These are phyloP conservation scores for Oxyruncus cristatus DNA, from an alignment of 2,113 vertebrate genomes.

Conservation along the genomic window DNA sequence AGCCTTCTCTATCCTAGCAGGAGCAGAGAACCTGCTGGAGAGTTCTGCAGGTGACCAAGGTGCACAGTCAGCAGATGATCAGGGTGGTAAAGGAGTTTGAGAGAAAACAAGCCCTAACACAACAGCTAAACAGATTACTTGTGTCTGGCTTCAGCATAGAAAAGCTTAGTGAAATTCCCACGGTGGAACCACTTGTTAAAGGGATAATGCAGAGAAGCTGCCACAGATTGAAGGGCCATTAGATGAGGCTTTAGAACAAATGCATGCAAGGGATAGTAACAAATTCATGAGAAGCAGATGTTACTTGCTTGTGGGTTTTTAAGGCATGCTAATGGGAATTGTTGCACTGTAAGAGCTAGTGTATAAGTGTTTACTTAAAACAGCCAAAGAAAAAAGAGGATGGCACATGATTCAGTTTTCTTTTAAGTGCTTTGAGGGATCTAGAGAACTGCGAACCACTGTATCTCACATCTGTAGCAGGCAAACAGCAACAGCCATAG, in stretches of 20 bases:
- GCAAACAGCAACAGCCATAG: neutral
- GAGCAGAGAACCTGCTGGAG: neutral
- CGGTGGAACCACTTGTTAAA: neutral
- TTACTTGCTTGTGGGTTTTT: neutral
- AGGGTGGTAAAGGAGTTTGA: neutral
- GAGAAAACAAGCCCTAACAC: neutral
- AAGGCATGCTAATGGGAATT: neutral
- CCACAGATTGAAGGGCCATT: neutral
- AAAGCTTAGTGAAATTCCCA: neutral
- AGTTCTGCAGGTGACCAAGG: neutral
- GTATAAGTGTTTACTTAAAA: neutral
- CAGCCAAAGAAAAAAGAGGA: neutral
- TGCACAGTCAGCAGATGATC: neutral
- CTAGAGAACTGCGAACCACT: neutral
- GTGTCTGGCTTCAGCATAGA: rapidly evolving
- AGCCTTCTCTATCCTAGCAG: neutral
- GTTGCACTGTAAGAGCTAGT: neutral
- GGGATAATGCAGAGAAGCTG: neutral
- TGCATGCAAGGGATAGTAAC: neutral
- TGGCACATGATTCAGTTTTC: neutral
- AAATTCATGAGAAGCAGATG: conserved; percentile 5
- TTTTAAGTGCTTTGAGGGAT: neutral
- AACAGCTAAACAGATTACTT: neutral
- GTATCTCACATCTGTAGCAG: neutral
- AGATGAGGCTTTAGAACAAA: neutral